Conservation (phyloP, 2,888 invertebrate genomes). For the Synergus itoensis region DNA sequence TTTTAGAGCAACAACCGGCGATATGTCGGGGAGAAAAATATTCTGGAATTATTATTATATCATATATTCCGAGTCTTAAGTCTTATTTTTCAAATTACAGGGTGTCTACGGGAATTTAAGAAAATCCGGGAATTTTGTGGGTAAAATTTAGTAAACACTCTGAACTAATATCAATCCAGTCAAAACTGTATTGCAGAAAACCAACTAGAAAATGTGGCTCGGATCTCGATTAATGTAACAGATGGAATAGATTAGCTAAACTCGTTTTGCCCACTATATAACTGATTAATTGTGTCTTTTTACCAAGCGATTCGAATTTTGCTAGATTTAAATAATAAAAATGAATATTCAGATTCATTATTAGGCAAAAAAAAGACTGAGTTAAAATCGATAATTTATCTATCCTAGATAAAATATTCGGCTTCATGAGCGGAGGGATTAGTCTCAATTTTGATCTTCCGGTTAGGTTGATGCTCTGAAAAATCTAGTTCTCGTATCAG, state of each 20-base stretch:
- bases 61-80: not conserved
- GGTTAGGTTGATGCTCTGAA: slow-evolving; percentile 16
- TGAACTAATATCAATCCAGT: no score
- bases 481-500: slow-evolving; percentile 36
- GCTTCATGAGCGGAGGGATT: not conserved
- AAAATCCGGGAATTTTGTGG: no score
- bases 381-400: not conserved
- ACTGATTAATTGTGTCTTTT: slow-evolving; percentile 8
- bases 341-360: not conserved
- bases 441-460: slow-evolving; percentile 18
- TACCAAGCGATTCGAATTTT: slow-evolving; percentile 1
- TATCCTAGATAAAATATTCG: not conserved
- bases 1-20: not conserved
- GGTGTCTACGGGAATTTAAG: no score
- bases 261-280: slow-evolving; percentile 36
- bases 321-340: not conserved
- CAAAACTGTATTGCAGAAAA: slow-evolving; percentile 3
- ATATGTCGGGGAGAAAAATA: not conserved
- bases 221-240: slow-evolving; percentile 36
- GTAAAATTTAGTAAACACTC: no score
- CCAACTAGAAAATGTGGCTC: not conserved
- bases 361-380: not conserved
- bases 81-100: no score
- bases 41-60: not conserved
- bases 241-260: slow-evolving; percentile 33